Conservation (phyloP, 1,140 invertebrate genomes). For the Coboldia fuscipes region DNA sequence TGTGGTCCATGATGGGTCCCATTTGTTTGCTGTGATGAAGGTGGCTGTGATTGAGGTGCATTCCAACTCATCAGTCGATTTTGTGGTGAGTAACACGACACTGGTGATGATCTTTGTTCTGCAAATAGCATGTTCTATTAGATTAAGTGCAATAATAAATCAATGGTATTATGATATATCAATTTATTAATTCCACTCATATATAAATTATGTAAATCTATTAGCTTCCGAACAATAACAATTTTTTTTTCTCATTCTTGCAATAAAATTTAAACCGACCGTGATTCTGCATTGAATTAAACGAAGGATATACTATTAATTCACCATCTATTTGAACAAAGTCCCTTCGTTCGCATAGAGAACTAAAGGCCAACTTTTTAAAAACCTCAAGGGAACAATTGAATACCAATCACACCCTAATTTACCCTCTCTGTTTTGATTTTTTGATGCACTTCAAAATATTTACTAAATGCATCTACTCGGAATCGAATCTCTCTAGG, state of each 20-base stretch:
- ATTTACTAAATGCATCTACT: too few species aligned
- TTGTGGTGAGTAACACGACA: constrained; percentile 6
- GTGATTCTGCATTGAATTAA: constrained; percentile 1
- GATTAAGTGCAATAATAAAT: background rate
- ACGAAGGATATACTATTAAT: background rate
- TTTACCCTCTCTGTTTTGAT: constrained; percentile 21
- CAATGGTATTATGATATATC: background rate
- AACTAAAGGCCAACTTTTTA: background rate
- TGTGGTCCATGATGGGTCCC: background rate
- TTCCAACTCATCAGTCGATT: constrained; percentile 7
- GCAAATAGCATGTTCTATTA: background rate
- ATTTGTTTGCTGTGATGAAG: constrained; percentile 1
- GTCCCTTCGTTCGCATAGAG: constrained; percentile 2
- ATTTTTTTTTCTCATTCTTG: background rate
- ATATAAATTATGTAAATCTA: background rate
- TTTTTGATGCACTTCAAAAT: constrained; percentile 22
- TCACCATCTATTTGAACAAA: constrained; percentile 3
- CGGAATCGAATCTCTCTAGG: too few species aligned
- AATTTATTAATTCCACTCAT: background rate
- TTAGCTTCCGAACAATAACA: background rate
- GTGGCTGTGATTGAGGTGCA: constrained; percentile 3
- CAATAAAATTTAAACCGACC: background rate
- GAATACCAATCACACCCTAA: constrained; percentile 23
- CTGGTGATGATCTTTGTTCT: constrained; percentile 2
- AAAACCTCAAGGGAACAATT: constrained; percentile 14